A percentile compares a stretch with the other conserved stretches of the same genome.
Evolutionary conservation across 2,888 invertebrate species (phyloP).

Genomic region (Seladonia tumulorum): DNA sequence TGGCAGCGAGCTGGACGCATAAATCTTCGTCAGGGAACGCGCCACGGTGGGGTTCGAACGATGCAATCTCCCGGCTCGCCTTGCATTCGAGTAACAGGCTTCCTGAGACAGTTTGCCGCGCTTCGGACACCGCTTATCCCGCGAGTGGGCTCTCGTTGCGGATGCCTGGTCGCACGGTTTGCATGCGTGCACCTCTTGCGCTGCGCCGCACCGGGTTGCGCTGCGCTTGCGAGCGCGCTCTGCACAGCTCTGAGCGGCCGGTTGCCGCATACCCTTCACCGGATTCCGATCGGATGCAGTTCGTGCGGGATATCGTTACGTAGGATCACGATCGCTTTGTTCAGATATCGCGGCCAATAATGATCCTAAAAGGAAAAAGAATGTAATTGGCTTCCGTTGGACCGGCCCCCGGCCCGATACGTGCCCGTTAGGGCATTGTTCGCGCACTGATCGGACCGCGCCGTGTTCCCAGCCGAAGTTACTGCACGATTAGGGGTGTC

Average conservation of each 20-base stretch:
- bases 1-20: not conserved
- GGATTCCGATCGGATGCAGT: slow-evolving; percentile 69
- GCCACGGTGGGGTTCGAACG: slow-evolving; percentile 10
- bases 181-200: slow-evolving; percentile 16
- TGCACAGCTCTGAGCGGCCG: not conserved
- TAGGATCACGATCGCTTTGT: slow-evolving; percentile 51
- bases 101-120: slow-evolving; percentile 42
- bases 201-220: not conserved
- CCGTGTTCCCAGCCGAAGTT: not conserved
- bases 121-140: slow-evolving; percentile 27
- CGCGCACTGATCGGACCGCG: not conserved
- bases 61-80: slow-evolving; percentile 11
- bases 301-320: slow-evolving; percentile 50
- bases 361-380: slow-evolving; percentile 49
- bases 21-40: slow-evolving; percentile 28
- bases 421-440: slow-evolving; percentile 12
- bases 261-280: slow-evolving; percentile 68
- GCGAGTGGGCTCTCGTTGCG: slow-evolving; percentile 35
- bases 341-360: slow-evolving; percentile 58
- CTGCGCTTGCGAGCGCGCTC: not conserved
- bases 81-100: slow-evolving; percentile 14
- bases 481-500: slow-evolving; percentile 7
- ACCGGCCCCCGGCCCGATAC: not conserved
- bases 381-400: slow-evolving; percentile 47
- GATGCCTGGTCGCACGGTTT: slow-evolving; percentile 47